Percentiles rank a stretch among this genome's conserved stretches.
Conservation (phyloP, 2,113 vertebrate species). For the Prunella himalayana region DNA sequence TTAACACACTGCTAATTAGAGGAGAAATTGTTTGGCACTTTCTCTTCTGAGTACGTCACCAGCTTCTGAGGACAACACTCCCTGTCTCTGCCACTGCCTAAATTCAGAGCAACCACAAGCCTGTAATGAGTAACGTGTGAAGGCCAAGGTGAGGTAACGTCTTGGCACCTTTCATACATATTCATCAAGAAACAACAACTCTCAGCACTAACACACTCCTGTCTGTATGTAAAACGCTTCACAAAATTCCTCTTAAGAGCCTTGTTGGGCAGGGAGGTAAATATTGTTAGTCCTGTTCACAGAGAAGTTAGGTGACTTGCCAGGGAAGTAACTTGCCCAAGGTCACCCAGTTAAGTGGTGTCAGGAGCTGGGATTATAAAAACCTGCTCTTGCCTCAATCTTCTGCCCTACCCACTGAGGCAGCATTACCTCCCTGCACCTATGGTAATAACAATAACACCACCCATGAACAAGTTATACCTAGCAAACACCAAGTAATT, state of each 20-base stretch:
- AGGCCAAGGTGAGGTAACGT: slow-evolving; percentile 15
- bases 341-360: background rate
- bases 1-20: background rate
- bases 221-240: background rate
- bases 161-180: background rate
- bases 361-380: background rate
- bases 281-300: background rate
- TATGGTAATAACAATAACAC: slow-evolving; percentile 2
- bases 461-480: slow-evolving; percentile 62
- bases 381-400: background rate
- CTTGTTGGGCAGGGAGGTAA: background rate
- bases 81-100: background rate
- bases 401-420: background rate
- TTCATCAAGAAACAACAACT: slow-evolving; percentile 30
- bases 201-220: background rate
- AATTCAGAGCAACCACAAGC: slow-evolving; percentile 8
- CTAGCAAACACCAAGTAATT: slow-evolving; percentile 38
- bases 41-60: slow-evolving; percentile 19
- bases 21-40: slow-evolving; percentile 14
- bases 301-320: background rate
- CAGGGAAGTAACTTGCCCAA: background rate
- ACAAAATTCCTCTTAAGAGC: background rate
- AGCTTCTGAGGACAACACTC: background rate
- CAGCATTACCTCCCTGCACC: background rate
- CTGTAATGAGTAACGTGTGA: background rate